Percentiles rank a stretch among this genome's conserved stretches.
Evolutionary conservation across 2,797 vertebrate species (phyloP).

Genomic region (Decapterus maruadsi): DNA sequence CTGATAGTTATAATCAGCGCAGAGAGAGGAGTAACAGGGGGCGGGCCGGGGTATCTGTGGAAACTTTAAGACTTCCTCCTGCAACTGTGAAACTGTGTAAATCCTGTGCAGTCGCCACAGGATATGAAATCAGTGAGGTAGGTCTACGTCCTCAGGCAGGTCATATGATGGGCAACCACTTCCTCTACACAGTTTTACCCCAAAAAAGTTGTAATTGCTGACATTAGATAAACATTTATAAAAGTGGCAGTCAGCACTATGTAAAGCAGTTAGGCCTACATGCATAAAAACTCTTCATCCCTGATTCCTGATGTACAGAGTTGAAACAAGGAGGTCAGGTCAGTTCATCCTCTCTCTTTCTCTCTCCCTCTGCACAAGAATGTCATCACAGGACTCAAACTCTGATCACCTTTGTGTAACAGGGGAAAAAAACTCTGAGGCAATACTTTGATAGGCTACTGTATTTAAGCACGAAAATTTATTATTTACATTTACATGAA

Average conservation of each 20-base stretch:
- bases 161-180: constrained; percentile 74
- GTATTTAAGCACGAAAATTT: neutral
- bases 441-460: constrained; percentile 2
- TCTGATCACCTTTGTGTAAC: constrained; percentile 36
- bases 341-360: constrained; percentile 20
- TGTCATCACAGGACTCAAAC: constrained; percentile 42
- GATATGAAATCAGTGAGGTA: constrained; percentile 73
- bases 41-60: constrained; percentile 44
- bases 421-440: constrained; percentile 2
- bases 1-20: constrained; percentile 15
- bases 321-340: constrained; percentile 26
- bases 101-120: constrained; percentile 65
- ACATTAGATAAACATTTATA: constrained; percentile 2
- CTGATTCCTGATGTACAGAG: constrained; percentile 5
- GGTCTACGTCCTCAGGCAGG: constrained; percentile 55
- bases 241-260: neutral
- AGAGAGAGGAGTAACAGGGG: constrained; percentile 1
- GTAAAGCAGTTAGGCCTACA: no score
- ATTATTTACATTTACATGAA: neutral
- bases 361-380: neutral
- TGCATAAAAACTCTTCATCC: neutral
- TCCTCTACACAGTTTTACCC: constrained; percentile 72
- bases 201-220: constrained; percentile 12
- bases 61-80: constrained; percentile 70
- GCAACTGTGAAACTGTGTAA: constrained; percentile 50